Evolutionary conservation across 2,888 invertebrate species (phyloP), one percentile per base, ranked within the genome.

Genomic region (Deilephila elpenor): DNA sequence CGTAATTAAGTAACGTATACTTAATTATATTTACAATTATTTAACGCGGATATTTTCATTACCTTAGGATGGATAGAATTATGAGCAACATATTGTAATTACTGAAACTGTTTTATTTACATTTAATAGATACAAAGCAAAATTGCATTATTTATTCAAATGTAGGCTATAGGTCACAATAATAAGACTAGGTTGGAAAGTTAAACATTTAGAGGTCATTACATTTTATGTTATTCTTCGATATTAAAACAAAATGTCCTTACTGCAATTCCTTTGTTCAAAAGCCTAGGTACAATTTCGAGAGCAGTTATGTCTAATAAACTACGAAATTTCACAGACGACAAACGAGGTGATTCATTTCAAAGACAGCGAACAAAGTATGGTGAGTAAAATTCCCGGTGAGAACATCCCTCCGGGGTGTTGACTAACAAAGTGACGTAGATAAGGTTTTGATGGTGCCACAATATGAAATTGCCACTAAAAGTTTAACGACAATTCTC

Each of bases 401-500:
- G 59, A 72, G 75, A 61, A 75, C 72, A 64, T 73, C 71, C 44
- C 25, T 56, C n/a, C 44, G 44, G 44, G 74, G 71, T 73, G 78
- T 78, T 79, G 80, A 80, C 80, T 80, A 79, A 81, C 81, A 82
- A 82, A 81, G 79, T 81, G 80, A 80, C 78, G 77, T 77, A 83
- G 86, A 89, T 89, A 87, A 88, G 83, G 77, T 82, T 85, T 85
- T 84, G 82, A 82, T 82, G 79, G 78, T 79, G 79, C 78, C 81
- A 79, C 79, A 80, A 83, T 79, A 79, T 79, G 80, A 86, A 87
- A 89, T 85, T 82, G 85, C 84, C 83, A 86, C 84, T 90, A 87
- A 89, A 89, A 87, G 73, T 88, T 90, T 90, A 83, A 89, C 86
- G 88, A 85, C 83, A 75, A 79, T 79, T 81, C 78, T 77, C 77